Base-by-base conservation (phyloP, 2,113 vertebrate species). In the Prochilodus magdalenae region DNA sequence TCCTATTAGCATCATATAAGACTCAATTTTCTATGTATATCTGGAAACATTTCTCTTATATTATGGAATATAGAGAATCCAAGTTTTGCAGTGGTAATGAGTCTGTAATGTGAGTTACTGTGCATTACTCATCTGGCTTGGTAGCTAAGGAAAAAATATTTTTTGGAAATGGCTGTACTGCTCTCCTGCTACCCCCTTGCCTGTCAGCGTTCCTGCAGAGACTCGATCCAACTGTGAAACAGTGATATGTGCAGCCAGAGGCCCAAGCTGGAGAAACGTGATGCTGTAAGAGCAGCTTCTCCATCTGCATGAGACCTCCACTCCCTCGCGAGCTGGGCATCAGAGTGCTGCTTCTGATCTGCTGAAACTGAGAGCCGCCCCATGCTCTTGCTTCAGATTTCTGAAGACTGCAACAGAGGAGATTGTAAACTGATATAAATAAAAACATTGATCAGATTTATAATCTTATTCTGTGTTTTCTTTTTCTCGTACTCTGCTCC, bases 181-280 rank as follows among this genome's bases (percentile, higher is more conserved):
- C 67, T 16, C 26, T 57, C 73, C 44, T 60, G 0, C 8, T 8
- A 40, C n/a, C 1, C 11, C 24, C 27, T 78, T 55, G 65, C 83
- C 84, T 77, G 80, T 87, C 79, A 84, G 85, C 86, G 65, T 84
- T 66, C 75, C 81, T 85, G 88, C 63, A 88, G 92, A 87, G 91
- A 93, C 84, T 63, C 18, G 76, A 91, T 90, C 90, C 89, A 82
- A 73, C 84, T 86, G 36, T 84, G 84, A 91, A 91, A 89, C 89
- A 85, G 82, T 87, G 88, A 92, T 89, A 89, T 86, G 27, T 44
- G 73, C 80, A 33, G 87, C 85, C 83, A 87, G 89, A 86, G 88
- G 87, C 90, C 88, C 82, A 87, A 71, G 85, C 81, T 47, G 75
- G 80, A 84, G 91, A 90, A 92, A 92, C 89, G 20, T 82, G 87